A percentile compares a stretch with the other conserved stretches of the same genome.
Evolutionary conservation across 2,113 vertebrate species (phyloP).

Genomic region (Labeo catla): DNA sequence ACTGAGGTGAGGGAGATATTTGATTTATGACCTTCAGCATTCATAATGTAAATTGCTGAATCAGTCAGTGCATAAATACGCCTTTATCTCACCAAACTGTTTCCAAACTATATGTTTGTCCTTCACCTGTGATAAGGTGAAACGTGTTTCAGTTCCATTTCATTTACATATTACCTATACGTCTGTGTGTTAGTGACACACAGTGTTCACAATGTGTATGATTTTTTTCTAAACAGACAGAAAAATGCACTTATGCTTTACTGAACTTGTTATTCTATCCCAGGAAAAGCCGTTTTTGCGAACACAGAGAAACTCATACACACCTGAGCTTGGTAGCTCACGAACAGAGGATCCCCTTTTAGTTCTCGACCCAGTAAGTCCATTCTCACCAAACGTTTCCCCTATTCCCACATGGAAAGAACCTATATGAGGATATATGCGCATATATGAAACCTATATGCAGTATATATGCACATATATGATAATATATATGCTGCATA

Average conservation of each 20-base stretch:
- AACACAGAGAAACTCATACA: constrained; percentile 66
- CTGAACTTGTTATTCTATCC: not conserved
- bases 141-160: not conserved
- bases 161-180: not conserved
- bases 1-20: constrained; percentile 64
- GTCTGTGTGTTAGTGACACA: not conserved
- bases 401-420: too few relatives aligned
- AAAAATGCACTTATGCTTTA: not conserved
- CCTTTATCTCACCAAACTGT: not conserved
- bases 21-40: not conserved
- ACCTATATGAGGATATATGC: too few relatives aligned
- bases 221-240: not conserved
- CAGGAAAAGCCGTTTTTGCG: constrained; percentile 71
- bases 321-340: not conserved
- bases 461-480: too few relatives aligned
- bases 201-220: not conserved
- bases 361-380: constrained; percentile 60
- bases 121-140: not conserved
- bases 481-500: too few relatives aligned
- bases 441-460: too few relatives aligned
- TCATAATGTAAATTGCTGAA: constrained; percentile 6
- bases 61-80: not conserved
- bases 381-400: not conserved
- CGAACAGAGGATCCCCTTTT: not conserved
- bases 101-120: not conserved